Evolutionary conservation across 2,113 vertebrate genomes (phyloP), one percentile per base, ranked within the genome.

Genomic region (human (Homo sapiens)): DNA sequence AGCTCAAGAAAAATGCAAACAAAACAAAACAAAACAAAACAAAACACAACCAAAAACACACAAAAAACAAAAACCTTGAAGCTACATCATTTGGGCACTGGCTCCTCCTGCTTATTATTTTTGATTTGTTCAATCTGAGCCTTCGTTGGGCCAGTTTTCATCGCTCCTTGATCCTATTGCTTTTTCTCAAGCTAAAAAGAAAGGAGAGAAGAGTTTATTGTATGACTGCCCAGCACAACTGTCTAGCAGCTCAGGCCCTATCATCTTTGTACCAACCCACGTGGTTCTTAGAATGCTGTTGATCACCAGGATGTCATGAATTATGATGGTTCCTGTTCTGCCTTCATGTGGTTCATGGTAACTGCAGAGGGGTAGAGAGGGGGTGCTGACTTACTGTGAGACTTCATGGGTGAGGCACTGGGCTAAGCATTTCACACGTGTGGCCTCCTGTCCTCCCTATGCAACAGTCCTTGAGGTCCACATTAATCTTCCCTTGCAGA

Each of bases 381-480:
- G 30, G 48, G 45, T 32, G 11, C 3, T n/a, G 38, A 32, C 6
- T 57, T 79, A 32, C 25, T 30, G 43, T 8, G 14, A 68, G 14
- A 38, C 66, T n/a, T 23, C 61, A 1, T 6, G 48, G 23, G 5
- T 5, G 66, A 75, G 61, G 43, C 57, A n/a, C 43, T 85, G 17
- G 40, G 17, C 13, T 40, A 57, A 23, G 23, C 1, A 0, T 48
- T 52, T 40, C n/a, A 35, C n/a, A 2, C 16, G 2, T 18, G 8
- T 27, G n/a, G 50, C 35, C n/a, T 92, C 68, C 83, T 50, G 57
- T 16, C 76, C 13, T 48, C 64, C 8, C 11, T 10, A 35, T 70
- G 13, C 22, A 48, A 45, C 4, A 5, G 32, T 48, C 59, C 35
- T 52, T 50, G 10, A 80, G 27, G 25, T 48, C 27, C 3, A 20